Percentiles rank a stretch among this genome's conserved stretches.
phyloP scores from a whole-genome alignment of 2,888 invertebrate genomes.

The Lithophane leautieri region DNA sequence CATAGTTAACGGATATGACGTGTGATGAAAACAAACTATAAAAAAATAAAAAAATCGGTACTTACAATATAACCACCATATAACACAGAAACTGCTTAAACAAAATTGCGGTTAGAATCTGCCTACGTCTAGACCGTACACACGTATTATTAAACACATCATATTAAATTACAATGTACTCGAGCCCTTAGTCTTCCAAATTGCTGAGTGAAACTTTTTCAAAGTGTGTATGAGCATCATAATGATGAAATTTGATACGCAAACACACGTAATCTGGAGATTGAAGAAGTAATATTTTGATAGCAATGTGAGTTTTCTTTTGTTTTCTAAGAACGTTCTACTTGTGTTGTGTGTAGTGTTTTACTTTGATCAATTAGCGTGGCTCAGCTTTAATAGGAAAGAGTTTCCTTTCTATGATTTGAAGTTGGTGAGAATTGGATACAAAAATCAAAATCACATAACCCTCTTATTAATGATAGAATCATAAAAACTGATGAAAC shows the following conservation, averaged over 20 bases:
- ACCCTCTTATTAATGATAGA: background rate
- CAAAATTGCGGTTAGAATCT: slow-evolving; percentile 7
- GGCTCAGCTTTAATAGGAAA: background rate
- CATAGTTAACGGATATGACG: background rate
- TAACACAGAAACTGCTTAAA: background rate
- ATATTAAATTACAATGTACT: slow-evolving; percentile 40
- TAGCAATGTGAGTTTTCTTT: slow-evolving; percentile 42
- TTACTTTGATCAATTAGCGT: slow-evolving; percentile 28
- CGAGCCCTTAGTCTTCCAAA: slow-evolving; percentile 21
- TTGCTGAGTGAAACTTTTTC: slow-evolving; percentile 42
- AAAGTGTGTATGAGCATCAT: slow-evolving; percentile 25
- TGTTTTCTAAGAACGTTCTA: slow-evolving; percentile 27
- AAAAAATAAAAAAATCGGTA: background rate
- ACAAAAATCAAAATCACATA: background rate
- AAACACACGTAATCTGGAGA: slow-evolving; percentile 38
- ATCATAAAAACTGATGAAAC: background rate
- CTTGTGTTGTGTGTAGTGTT: slow-evolving; percentile 23
- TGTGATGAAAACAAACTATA: too few relatives aligned
- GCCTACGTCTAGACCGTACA: slow-evolving; percentile 5
- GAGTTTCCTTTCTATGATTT: slow-evolving; percentile 1
- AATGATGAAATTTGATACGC: slow-evolving; percentile 50
- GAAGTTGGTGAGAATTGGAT: slow-evolving; percentile 3
- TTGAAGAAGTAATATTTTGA: slow-evolving; percentile 48
- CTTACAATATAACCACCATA: background rate
- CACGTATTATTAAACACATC: slow-evolving; percentile 7